A percentile compares a stretch with the other conserved stretches of the same genome.
These are phyloP conservation scores for Bostrychus sinensis DNA, from an alignment of 2,113 vertebrate species.

Conservation along the genomic window DNA sequence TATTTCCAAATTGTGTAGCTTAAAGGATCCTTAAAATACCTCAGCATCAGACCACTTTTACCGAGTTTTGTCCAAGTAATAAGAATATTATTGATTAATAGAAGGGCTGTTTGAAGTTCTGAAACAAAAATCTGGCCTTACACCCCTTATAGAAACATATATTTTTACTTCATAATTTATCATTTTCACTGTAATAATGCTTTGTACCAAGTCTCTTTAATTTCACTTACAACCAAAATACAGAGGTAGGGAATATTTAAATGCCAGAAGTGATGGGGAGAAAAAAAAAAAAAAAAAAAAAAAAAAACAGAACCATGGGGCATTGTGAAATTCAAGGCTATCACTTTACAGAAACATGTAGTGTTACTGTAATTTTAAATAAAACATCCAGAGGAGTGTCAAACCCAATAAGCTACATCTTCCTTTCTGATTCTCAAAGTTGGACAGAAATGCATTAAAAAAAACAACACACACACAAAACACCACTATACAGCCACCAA, in stretches of 20 bases:
- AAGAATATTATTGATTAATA: too few species aligned
- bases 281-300: neutral
- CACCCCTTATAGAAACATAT: too few species aligned
- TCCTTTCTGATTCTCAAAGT: neutral
- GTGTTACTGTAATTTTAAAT: neutral
- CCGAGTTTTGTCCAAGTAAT: too few species aligned
- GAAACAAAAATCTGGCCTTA: too few species aligned
- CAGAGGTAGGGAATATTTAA: too few species aligned
- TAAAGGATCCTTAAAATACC: too few species aligned
- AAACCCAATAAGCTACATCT: conserved; percentile 5
- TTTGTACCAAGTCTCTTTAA: neutral
- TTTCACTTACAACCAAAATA: neutral
- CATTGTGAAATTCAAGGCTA: neutral
- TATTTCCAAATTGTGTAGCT: too few species aligned
- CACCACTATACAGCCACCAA: conserved; percentile 24
- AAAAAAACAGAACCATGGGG: neutral
- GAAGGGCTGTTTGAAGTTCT: too few species aligned
- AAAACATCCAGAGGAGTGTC: neutral
- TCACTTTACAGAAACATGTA: neutral
- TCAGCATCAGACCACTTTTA: too few species aligned
- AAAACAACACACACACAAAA: too few species aligned
- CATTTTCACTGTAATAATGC: neutral
- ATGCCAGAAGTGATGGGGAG: neutral
- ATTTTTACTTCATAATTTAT: too few species aligned
- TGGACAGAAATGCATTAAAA: conserved; percentile 2